These are phyloP conservation scores for Taenioides sp. DNA, from an alignment of 2,797 vertebrate genomes.

Conservation along the genomic window DNA sequence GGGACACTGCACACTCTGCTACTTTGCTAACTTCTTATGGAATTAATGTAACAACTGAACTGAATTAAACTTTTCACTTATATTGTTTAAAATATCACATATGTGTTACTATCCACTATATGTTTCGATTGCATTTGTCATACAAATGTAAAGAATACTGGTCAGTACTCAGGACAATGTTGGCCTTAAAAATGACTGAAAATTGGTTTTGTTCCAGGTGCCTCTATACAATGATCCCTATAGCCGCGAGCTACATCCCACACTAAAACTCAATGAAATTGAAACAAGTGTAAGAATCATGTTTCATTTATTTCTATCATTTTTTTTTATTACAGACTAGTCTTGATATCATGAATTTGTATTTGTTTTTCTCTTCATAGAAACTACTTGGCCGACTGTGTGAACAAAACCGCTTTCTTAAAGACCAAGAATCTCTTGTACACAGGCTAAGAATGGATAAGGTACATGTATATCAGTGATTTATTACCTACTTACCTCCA, in stretches of 20 bases:
- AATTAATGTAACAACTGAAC: neutral
- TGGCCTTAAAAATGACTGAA: neutral
- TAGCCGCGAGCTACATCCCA: conserved; percentile 86
- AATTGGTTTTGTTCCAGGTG: conserved; percentile 73
- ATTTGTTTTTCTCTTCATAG: conserved; percentile 58
- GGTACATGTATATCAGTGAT: conserved; percentile 64
- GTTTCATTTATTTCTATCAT: neutral
- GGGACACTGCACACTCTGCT: conserved; percentile 57
- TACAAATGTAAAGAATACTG: neutral
- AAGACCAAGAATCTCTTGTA: conserved; percentile 89
- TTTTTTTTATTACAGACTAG: neutral
- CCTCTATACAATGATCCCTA: conserved; percentile 88
- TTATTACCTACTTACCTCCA: neutral
- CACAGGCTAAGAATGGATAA: conserved; percentile 92
- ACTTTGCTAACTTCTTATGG: neutral
- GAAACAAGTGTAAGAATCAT: conserved; percentile 91
- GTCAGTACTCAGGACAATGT: neutral
- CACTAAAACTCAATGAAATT: conserved; percentile 91
- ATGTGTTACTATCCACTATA: neutral
- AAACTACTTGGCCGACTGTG: conserved; percentile 92
- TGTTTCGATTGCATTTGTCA: neutral
- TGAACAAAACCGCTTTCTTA: conserved; percentile 89
- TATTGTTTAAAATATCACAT: too few species aligned
- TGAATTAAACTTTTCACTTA: neutral
- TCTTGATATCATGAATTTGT: neutral